These are phyloP conservation scores for Habrosyne pyritoides DNA, from an alignment of 2,888 invertebrate genomes.

Conservation along the genomic window DNA sequence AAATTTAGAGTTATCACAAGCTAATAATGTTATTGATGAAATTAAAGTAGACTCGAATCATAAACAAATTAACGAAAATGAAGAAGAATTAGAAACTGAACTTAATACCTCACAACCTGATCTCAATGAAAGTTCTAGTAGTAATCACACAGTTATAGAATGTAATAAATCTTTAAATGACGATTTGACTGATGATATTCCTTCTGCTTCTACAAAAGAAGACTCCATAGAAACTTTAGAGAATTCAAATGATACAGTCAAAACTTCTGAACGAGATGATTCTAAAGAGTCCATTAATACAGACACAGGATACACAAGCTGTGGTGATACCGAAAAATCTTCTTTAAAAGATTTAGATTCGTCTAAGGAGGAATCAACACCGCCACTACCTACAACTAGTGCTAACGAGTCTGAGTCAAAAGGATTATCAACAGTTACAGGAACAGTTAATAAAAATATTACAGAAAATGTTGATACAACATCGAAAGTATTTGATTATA, in stretches of 20 bases:
- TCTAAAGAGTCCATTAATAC: slow-evolving; percentile 56
- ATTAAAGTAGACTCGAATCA: slow-evolving; percentile 18
- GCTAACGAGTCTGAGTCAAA: not conserved
- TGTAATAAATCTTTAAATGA: slow-evolving; percentile 53
- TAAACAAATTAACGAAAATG: slow-evolving; percentile 13
- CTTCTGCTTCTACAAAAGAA: slow-evolving; percentile 40
- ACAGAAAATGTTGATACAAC: not conserved
- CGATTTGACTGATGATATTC: slow-evolving; percentile 29
- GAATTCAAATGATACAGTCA: slow-evolving; percentile 45
- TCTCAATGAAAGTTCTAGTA: slow-evolving; percentile 66
- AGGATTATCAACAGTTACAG: too few relatives aligned
- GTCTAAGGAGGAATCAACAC: slow-evolving; percentile 5
- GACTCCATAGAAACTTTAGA: slow-evolving; percentile 42
- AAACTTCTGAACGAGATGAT: slow-evolving; percentile 49
- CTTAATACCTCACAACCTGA: slow-evolving; percentile 57
- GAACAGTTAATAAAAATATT: not conserved
- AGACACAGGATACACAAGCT: slow-evolving; percentile 54
- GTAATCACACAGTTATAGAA: slow-evolving; percentile 69
- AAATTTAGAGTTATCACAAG: not conserved
- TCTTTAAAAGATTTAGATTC: slow-evolving; percentile 6
- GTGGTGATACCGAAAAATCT: slow-evolving; percentile 31
- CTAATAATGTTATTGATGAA: slow-evolving; percentile 11
- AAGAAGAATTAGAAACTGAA: slow-evolving; percentile 30
- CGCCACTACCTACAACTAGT: slow-evolving; percentile 11
- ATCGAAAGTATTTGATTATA: not conserved